Percentiles rank a stretch among this genome's conserved stretches.
phyloP scores from a whole-genome alignment of 2,888 invertebrate genomes.

The Asteroscopus sphinx region DNA sequence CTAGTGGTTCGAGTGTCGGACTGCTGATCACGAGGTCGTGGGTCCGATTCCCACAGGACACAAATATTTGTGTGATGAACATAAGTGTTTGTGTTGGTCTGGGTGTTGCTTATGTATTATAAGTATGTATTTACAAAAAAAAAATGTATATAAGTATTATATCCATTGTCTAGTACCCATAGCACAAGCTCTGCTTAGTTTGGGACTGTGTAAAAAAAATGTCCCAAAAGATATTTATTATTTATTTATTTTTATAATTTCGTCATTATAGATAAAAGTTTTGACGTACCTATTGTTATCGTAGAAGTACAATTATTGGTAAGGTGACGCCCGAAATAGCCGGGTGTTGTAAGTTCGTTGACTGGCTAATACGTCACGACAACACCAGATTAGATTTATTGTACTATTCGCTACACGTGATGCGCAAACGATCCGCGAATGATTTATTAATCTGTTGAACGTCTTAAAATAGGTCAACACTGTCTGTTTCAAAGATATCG shows the following conservation, averaged over 20 bases:
- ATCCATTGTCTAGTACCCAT: too few species aligned
- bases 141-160: too few species aligned
- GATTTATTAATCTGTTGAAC: conserved; percentile 38
- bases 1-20: too few species aligned
- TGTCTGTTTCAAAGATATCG: conserved; percentile 6
- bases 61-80: too few species aligned
- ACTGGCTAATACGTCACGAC: conserved; percentile 47
- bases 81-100: too few species aligned
- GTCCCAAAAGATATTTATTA: too few species aligned
- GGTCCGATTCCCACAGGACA: too few species aligned
- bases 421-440: conserved; percentile 32
- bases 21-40: too few species aligned
- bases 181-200: too few species aligned
- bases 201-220: too few species aligned
- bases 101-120: too few species aligned
- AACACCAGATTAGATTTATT: conserved; percentile 49
- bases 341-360: conserved; percentile 42
- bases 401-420: conserved; percentile 39
- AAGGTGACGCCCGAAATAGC: conserved; percentile 39
- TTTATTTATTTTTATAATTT: background rate
- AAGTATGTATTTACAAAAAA: too few species aligned
- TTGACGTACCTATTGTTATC: conserved; percentile 4
- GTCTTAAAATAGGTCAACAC: conserved; percentile 24
- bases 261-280: background rate
- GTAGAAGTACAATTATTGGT: conserved; percentile 26